Evolutionary conservation across 1,140 invertebrate species (phyloP), one percentile per base, ranked within the genome.

Genomic region (Caerostris extrusa): DNA sequence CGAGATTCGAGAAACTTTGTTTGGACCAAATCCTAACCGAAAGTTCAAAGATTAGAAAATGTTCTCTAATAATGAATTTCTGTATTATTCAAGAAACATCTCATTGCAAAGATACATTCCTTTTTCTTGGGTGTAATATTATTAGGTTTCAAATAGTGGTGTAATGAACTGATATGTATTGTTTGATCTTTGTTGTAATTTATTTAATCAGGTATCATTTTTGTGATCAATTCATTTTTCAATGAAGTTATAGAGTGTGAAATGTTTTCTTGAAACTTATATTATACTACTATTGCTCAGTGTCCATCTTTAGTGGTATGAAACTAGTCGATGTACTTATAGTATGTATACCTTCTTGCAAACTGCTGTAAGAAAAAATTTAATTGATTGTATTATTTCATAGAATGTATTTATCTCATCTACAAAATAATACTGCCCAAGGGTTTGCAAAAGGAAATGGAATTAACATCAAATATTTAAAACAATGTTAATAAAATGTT

Each of bases 11-110:
- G 98, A 97, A 87, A 98, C 98, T 56, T 96, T 99, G 86, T 99
- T 99, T 96, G 99, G 99, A 57, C 97, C 97, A 95, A 99, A 99
- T 96, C 97, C 98, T 67, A 99, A 99, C 97, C 97, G 99, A 95
- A 99, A 98, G 97, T 99, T 99, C 97, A 97, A 97, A 95, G 99
- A 99, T 97, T 99, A 99, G 50, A 60, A 71, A 6, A 7, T 61
- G 17, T 58, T 3, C 14, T 3, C 4, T 64, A 34, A 14, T 53
- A n/a, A 1, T 19, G 71, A 3, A 17, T 7, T 17, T 56, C 6
- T 88, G 4, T 88, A 12, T 88, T 88, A 88, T 88, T 64, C 86
- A 88, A 88, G 86, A 88, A 88, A 64, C 53, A 85, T 85, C 19
- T 85, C 86, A 88, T 88, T 64, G 3, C 8, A n/a, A 88, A 50